phyloP scores from a whole-genome alignment of 2,888 invertebrate genomes.

The Pterobdella sp. region DNA sequence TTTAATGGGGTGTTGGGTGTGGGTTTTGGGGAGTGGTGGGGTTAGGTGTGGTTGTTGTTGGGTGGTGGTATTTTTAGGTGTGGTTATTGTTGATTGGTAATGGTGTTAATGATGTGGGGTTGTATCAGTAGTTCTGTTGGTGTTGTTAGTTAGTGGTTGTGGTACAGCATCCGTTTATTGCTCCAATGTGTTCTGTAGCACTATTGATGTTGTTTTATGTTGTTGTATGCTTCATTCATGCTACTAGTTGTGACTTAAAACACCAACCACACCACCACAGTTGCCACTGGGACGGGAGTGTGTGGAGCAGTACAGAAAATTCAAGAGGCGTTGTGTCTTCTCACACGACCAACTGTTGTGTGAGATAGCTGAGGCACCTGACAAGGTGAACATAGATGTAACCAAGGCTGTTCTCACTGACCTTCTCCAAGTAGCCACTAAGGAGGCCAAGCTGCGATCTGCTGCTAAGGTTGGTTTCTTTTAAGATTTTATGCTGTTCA shows the following conservation, averaged over 20 bases:
- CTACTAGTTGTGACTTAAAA: too few relatives aligned
- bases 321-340: conserved; percentile 91
- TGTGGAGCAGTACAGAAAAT: conserved; percentile 81
- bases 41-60: background rate
- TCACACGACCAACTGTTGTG: conserved; percentile 96
- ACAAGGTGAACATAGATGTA: conserved; percentile 74
- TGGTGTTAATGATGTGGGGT: background rate
- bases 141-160: too few relatives aligned
- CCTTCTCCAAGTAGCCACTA: conserved; percentile 78
- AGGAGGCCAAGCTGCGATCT: conserved; percentile 46
- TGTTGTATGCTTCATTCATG: too few relatives aligned
- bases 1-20: background rate
- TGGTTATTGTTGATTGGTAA: background rate
- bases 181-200: too few relatives aligned
- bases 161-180: too few relatives aligned
- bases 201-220: too few relatives aligned
- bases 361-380: conserved; percentile 84
- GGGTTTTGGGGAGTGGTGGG: background rate
- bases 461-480: conserved; percentile 44
- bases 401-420: conserved; percentile 85
- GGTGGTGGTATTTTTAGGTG: background rate
- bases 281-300: conserved; percentile 86
- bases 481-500: background rate
- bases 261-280: conserved; percentile 49
- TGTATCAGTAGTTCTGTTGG: background rate